These are phyloP conservation scores for Drosophila punjabiensis DNA, from an alignment of 1,140 invertebrate genomes.

Conservation along the genomic window DNA sequence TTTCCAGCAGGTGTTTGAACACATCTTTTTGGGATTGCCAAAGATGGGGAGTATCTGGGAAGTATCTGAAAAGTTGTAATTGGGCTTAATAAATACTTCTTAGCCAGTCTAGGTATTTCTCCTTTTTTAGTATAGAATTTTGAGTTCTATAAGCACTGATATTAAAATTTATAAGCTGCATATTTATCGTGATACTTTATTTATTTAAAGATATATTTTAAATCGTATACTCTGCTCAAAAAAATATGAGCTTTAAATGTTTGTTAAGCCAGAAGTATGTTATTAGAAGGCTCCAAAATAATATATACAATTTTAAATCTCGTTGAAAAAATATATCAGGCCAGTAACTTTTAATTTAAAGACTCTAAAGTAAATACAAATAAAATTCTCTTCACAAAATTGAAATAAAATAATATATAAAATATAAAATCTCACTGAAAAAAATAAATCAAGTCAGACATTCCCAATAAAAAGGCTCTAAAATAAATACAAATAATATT, in stretches of 20 bases:
- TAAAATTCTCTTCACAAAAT: neutral
- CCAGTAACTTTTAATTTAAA: neutral
- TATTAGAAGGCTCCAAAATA: neutral
- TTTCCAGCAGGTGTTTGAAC: slow-evolving; percentile 2
- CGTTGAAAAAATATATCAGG: no score
- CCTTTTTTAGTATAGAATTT: neutral
- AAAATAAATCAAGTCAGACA: neutral
- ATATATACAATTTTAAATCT: no score
- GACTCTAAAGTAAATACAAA: neutral
- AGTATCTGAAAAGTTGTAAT: neutral
- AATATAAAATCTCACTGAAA: no score
- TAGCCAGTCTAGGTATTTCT: neutral
- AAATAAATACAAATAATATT: neutral
- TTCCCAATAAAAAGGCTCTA: neutral
- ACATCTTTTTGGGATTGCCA: neutral
- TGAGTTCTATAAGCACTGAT: neutral
- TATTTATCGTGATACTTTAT: neutral
- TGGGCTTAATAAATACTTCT: neutral
- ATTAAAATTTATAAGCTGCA: neutral
- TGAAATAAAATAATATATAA: no score
- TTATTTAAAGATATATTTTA: neutral
- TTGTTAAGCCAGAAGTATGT: no score
- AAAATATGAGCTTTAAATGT: neutral
- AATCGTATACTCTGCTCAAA: neutral
- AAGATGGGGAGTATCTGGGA: neutral